phyloP scores from a whole-genome alignment of 2,888 invertebrate genomes.

The Pristionchus entomophagus region DNA sequence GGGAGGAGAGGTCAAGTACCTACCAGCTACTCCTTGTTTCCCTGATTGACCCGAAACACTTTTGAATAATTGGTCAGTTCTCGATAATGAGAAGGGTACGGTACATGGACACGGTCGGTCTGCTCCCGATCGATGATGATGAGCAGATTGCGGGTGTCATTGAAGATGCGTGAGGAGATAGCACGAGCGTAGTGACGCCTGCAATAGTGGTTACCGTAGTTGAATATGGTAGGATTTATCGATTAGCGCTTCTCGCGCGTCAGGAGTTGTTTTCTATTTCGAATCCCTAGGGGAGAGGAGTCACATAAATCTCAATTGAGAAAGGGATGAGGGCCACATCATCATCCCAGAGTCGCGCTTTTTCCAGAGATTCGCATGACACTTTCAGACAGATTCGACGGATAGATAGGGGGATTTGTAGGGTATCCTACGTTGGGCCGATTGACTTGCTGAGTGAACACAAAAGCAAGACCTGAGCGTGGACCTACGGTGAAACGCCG shows the following conservation, averaged over 20 bases:
- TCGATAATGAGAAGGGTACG: neutral
- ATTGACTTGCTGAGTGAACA: too few relatives aligned
- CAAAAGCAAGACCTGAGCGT: too few relatives aligned
- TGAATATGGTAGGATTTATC: neutral
- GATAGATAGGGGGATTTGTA: too few relatives aligned
- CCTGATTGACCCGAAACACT: neutral
- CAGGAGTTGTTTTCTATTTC: conserved; percentile 9
- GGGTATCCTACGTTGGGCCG: too few relatives aligned
- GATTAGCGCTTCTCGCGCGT: neutral
- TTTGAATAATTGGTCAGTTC: neutral
- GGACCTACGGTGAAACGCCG: too few relatives aligned
- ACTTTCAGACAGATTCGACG: too few relatives aligned
- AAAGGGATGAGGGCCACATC: neutral
- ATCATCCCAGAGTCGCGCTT: conserved; percentile 1
- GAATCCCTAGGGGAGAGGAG: neutral
- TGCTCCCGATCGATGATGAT: conserved; percentile 72
- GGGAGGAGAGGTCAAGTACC: conserved; percentile 24
- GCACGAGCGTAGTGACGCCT: conserved; percentile 66
- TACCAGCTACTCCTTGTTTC: neutral
- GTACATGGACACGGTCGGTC: conserved; percentile 68
- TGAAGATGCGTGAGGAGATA: conserved; percentile 70
- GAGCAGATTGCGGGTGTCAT: conserved; percentile 70
- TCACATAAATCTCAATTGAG: conserved; percentile 23
- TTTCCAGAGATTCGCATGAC: neutral
- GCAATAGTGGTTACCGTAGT: conserved; percentile 36